Percentiles rank a stretch among this genome's conserved stretches.
Evolutionary conservation across 2,113 vertebrate species (phyloP).

Genomic region (Calidris pygmaea): DNA sequence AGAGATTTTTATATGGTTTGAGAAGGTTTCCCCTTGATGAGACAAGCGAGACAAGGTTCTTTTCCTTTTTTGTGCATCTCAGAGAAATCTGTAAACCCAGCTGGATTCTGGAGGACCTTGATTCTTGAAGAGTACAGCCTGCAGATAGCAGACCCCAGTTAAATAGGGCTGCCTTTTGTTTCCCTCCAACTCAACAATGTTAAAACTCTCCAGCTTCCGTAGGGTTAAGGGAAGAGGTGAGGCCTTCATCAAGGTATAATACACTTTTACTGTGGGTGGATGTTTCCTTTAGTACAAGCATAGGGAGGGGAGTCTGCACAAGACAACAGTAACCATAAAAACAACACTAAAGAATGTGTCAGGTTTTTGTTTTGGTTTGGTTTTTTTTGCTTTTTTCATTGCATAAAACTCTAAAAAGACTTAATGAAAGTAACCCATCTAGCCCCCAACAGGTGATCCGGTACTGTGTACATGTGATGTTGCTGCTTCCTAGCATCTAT

Average conservation of each 20-base stretch:
- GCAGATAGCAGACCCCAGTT: neutral
- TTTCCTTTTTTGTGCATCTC: neutral
- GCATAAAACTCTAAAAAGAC: neutral
- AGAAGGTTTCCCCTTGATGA: neutral
- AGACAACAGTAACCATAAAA: conserved; percentile 16
- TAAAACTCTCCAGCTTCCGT: neutral
- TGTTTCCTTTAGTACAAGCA: conserved; percentile 28
- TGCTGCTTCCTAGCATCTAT: neutral
- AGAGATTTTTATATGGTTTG: neutral
- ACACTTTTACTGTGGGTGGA: conserved; percentile 3
- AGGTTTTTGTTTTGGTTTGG: neutral
- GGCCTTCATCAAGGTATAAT: neutral
- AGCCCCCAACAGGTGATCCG: neutral
- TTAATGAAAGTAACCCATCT: neutral
- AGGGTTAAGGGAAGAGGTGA: conserved; percentile 50
- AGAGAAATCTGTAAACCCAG: neutral
- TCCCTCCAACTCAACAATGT: neutral
- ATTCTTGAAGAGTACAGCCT: neutral
- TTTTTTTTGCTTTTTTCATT: neutral
- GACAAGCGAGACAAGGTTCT: neutral
- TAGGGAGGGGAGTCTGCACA: neutral
- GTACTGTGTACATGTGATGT: neutral
- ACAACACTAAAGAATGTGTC: neutral
- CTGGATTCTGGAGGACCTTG: neutral
- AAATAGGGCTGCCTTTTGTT: neutral